Percentiles rank a stretch among this genome's conserved stretches.
Conservation (phyloP, 2,797 vertebrate species). For the Philypnodon macrostomus region DNA sequence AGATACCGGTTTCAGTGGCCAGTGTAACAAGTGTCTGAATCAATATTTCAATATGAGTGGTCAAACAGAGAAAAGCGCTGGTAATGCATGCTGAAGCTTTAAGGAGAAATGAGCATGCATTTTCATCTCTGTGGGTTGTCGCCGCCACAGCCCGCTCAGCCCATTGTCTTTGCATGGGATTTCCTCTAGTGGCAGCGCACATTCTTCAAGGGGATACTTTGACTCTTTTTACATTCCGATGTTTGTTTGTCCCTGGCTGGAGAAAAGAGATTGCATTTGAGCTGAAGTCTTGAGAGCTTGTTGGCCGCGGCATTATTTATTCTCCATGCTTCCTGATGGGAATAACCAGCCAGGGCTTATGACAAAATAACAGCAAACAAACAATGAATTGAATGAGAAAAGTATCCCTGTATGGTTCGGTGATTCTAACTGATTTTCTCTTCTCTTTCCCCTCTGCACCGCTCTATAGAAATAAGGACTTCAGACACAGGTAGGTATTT, state of each 20-base stretch:
- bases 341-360: conserved; percentile 3
- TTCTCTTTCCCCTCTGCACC: conserved; percentile 24
- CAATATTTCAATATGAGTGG: conserved; percentile 60
- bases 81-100: conserved; percentile 30
- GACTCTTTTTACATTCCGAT: conserved; percentile 23
- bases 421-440: conserved; percentile 43
- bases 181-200: conserved; percentile 71
- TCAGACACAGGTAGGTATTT: conserved; percentile 97
- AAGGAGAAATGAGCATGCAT: conserved; percentile 28
- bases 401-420: conserved; percentile 25
- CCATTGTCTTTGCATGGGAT: conserved; percentile 37
- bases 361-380: conserved; percentile 16
- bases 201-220: conserved; percentile 44
- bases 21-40: conserved; percentile 52
- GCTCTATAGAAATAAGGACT: conserved; percentile 97
- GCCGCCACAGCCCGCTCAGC: conserved; percentile 38
- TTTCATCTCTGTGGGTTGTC: conserved; percentile 40
- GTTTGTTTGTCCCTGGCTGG: conserved; percentile 13
- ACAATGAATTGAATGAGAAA: conserved; percentile 24
- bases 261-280: background rate
- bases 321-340: conserved; percentile 9
- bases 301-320: conserved; percentile 1
- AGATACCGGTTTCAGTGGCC: conserved; percentile 39
- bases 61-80: conserved; percentile 45
- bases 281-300: conserved; percentile 6